A percentile compares a stretch with the other conserved stretches of the same genome.
These are phyloP conservation scores for Lepidurus couesii DNA, from an alignment of 1,140 invertebrate species.

Conservation along the genomic window DNA sequence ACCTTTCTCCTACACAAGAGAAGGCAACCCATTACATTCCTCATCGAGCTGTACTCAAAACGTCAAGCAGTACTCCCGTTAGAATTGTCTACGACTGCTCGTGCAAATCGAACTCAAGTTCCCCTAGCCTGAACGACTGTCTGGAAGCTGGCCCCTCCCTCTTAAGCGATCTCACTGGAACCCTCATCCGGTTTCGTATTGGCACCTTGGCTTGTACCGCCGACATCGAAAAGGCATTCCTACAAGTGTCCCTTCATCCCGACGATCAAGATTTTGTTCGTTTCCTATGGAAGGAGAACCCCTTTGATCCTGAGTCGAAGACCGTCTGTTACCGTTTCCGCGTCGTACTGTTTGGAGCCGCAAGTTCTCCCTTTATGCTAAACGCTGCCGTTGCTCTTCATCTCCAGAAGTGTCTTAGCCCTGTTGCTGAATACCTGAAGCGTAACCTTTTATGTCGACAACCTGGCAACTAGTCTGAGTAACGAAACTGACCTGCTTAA, in stretches of 20 bases:
- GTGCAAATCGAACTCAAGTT: conserved; percentile 1
- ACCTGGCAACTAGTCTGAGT: neutral
- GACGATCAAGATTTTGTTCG: conserved; percentile 27
- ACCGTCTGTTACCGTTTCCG: conserved; percentile 8
- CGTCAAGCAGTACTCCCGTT: neutral
- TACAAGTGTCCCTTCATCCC: conserved; percentile 20
- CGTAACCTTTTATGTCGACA: conserved; percentile 32
- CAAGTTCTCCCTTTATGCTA: conserved; percentile 27
- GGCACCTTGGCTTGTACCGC: conserved; percentile 25
- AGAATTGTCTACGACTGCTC: conserved; percentile 26
- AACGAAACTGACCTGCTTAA: neutral
- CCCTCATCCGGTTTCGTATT: neutral
- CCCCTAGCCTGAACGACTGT: conserved; percentile 19
- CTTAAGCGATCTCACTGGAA: neutral
- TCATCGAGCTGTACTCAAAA: neutral
- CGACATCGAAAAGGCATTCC: conserved; percentile 30
- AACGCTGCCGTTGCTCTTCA: conserved; percentile 2
- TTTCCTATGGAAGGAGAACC: conserved; percentile 28
- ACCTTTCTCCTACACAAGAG: neutral
- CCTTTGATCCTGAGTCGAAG: conserved; percentile 10
- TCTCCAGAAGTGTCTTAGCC: neutral
- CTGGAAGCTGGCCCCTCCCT: neutral
- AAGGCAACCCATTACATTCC: neutral
- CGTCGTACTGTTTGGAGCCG: conserved; percentile 27
- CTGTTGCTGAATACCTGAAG: neutral